Evolutionary conservation across 2,113 vertebrate genomes (phyloP).

Genomic region (Ceratotherium simum): DNA sequence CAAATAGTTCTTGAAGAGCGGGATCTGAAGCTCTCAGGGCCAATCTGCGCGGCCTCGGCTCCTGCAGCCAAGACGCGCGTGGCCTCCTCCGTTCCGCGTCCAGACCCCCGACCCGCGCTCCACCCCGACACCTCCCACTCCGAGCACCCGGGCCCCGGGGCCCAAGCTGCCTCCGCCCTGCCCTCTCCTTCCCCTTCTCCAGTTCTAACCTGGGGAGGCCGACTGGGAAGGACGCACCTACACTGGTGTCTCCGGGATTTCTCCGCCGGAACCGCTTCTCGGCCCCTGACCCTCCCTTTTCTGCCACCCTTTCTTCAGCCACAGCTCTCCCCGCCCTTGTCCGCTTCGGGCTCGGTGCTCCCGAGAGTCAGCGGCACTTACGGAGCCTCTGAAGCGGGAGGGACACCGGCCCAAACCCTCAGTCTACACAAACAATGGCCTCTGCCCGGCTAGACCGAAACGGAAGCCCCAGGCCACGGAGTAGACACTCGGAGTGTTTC

Average conservation of each 20-base stretch:
- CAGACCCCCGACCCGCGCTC: not conserved
- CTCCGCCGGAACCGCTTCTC: not conserved
- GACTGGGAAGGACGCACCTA: not conserved
- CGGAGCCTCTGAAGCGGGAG: not conserved
- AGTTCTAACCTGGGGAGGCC: not conserved
- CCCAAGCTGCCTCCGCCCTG: not conserved
- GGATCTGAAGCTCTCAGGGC: not conserved
- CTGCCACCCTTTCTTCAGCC: not conserved
- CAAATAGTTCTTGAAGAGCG: fast-evolving
- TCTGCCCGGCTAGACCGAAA: not conserved
- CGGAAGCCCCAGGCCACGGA: not conserved
- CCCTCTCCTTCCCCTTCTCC: not conserved
- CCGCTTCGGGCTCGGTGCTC: not conserved
- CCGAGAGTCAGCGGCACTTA: not conserved
- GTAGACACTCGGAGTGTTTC: not conserved
- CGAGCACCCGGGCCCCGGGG: not conserved
- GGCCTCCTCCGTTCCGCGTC: not conserved
- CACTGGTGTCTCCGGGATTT: not conserved
- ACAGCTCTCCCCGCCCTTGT: not conserved
- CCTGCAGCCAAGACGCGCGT: not conserved
- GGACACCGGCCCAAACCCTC: fast-evolving
- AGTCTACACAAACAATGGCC: not conserved
- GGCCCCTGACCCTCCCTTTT: not conserved
- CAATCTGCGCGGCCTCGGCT: not conserved
- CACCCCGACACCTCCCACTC: not conserved